Base-by-base conservation (phyloP, 2,797 vertebrate genomes). In the Apogon talboti region DNA sequence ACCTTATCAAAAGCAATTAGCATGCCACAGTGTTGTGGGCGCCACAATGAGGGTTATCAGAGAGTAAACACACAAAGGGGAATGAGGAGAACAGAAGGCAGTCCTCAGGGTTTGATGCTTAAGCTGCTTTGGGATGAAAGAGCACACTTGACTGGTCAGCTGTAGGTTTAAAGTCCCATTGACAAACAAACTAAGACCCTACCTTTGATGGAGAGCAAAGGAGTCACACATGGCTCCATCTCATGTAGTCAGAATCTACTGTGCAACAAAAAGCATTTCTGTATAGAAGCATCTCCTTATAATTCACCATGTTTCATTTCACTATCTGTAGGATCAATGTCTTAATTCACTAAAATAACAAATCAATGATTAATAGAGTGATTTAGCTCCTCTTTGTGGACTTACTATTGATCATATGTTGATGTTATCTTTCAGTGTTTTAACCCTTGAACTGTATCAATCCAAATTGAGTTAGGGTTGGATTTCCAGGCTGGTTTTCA, bases 81-180 rank as follows among this genome's bases (percentile, higher is more conserved):
- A 59, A 43, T 61, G 21, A 18, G 49, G 35, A 58, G 41, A 71
- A 67, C 67, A 62, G 45, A 66, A 60, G 53, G 67, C 60, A 50
- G 59, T 68, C 55, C 46, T 60, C 12, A 11, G 33, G 56, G 57
- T 75, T 71, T 74, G 73, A 70, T 59, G 58, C 63, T 86, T 77
- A 79, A 79, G 62, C 64, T 42, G 57, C 60, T 71, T 57, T 19
- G 37, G 44, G 71, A 84, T 69, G 65, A 83, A 86, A 85, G 59
- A 11, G 18, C 50, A 76, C 49, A 64, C 53, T 84, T 83, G 60
- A 88, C 78, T 73, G 76, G 66, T 79, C 82, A 78, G 74, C 60
- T 33, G 42, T n/a, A 38, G 60, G 47, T 75, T 86, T 69, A 74
- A 82, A 81, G 76, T 18, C 46, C 61, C 18, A 68, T 11, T 14